Evolutionary conservation across 2,888 invertebrate genomes (phyloP).

Genomic region (Pelosia muscerda): DNA sequence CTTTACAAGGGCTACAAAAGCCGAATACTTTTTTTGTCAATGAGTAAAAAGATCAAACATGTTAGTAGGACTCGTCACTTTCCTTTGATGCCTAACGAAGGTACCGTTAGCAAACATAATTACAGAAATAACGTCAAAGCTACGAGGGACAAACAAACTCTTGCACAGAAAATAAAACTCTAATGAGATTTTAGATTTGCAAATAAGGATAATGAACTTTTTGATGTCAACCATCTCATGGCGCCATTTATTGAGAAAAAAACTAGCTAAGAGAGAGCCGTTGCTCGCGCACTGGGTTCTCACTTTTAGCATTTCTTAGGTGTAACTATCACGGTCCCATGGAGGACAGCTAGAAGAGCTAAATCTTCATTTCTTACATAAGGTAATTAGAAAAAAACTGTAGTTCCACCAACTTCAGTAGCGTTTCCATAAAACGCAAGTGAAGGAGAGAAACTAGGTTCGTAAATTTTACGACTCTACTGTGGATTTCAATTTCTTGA

Average conservation of each 20-base stretch:
- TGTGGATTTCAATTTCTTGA: too few relatives aligned
- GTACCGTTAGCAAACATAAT: conserved; percentile 40
- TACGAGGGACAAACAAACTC: conserved; percentile 15
- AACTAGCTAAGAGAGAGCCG: neutral
- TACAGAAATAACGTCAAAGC: conserved; percentile 19
- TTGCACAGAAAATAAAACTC: conserved; percentile 19
- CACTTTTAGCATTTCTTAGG: too few relatives aligned
- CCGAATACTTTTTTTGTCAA: conserved; percentile 25
- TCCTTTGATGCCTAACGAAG: conserved; percentile 52
- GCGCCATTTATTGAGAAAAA: neutral
- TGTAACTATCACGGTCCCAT: too few relatives aligned
- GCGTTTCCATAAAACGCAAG: too few relatives aligned
- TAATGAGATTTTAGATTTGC: conserved; percentile 10
- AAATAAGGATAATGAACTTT: neutral
- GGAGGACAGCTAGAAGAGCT: too few relatives aligned
- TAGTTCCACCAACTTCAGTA: too few relatives aligned
- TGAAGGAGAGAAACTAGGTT: too few relatives aligned
- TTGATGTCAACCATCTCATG: neutral
- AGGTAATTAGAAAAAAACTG: too few relatives aligned
- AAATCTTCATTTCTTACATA: too few relatives aligned
- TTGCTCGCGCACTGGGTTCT: too few relatives aligned
- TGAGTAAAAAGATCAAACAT: conserved; percentile 32
- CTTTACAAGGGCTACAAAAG: conserved; percentile 21
- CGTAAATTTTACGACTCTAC: too few relatives aligned
- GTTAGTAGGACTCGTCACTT: conserved; percentile 21